Conservation (phyloP, 2,113 vertebrate species). For the Myotis yumanensis region DNA sequence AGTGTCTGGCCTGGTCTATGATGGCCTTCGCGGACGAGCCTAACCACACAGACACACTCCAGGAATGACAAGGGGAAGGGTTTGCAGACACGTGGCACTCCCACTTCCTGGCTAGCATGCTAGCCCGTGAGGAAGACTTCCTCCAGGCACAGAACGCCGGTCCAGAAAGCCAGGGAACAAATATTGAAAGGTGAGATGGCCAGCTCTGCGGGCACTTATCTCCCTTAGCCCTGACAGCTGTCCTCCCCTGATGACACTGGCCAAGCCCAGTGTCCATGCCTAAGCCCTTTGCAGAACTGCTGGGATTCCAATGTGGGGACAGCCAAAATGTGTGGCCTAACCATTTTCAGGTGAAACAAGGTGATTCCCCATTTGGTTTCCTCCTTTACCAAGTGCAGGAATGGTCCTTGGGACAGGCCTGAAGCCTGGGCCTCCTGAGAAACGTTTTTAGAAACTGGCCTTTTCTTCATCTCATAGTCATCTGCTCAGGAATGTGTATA, state of each 20-base stretch:
- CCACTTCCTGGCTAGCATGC: background rate
- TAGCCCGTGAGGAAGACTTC: background rate
- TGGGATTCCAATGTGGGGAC: background rate
- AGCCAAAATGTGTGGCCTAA: background rate
- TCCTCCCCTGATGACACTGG: background rate
- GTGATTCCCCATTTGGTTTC: background rate
- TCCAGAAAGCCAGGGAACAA: background rate
- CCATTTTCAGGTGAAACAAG: background rate
- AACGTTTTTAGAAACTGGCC: background rate
- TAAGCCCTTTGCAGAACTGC: background rate
- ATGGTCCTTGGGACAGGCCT: background rate
- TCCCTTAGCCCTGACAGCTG: background rate
- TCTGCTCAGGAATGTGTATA: background rate
- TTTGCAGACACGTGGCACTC: background rate
- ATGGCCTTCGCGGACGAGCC: background rate
- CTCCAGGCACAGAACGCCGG: background rate
- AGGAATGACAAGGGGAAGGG: background rate
- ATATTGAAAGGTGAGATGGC: background rate
- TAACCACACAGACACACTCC: background rate
- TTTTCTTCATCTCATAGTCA: background rate
- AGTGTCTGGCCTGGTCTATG: background rate
- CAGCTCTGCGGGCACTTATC: background rate
- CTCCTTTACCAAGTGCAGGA: background rate
- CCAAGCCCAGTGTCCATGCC: background rate
- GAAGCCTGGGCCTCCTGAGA: background rate